These are phyloP conservation scores for Labroides dimidiatus DNA, from an alignment of 2,797 vertebrate species.

Conservation along the genomic window DNA sequence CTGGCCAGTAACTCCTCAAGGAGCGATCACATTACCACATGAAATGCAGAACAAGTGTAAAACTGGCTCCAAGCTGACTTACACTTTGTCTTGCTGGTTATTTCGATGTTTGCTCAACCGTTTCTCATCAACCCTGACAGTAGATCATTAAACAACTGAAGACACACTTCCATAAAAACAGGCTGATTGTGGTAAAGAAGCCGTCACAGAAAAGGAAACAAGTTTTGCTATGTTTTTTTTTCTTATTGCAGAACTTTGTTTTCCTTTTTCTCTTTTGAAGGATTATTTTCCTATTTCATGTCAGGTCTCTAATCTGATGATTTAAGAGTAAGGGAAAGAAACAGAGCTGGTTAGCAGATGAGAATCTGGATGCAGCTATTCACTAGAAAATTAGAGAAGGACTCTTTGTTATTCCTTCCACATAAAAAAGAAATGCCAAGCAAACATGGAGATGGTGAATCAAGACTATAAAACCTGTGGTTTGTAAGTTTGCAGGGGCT, in stretches of 20 bases:
- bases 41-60: constrained; percentile 46
- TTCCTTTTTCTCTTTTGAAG: too few species aligned
- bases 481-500: constrained; percentile 34
- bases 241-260: too few species aligned
- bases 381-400: constrained; percentile 9
- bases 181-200: too few species aligned
- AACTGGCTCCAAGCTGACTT: not conserved
- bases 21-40: constrained; percentile 23
- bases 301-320: too few species aligned
- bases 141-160: too few species aligned
- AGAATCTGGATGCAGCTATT: constrained; percentile 22
- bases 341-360: not conserved
- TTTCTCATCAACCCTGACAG: too few species aligned
- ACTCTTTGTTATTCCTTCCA: constrained; percentile 64
- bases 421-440: constrained; percentile 60
- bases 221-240: too few species aligned
- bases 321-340: not conserved
- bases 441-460: constrained; percentile 65
- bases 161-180: too few species aligned
- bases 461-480: constrained; percentile 60
- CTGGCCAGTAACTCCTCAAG: constrained; percentile 58
- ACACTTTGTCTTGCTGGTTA: too few species aligned
- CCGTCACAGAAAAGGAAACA: too few species aligned
- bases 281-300: too few species aligned
- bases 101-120: too few species aligned